phyloP scores from a whole-genome alignment of 1,140 invertebrate genomes.

The Bombus breviceps region DNA sequence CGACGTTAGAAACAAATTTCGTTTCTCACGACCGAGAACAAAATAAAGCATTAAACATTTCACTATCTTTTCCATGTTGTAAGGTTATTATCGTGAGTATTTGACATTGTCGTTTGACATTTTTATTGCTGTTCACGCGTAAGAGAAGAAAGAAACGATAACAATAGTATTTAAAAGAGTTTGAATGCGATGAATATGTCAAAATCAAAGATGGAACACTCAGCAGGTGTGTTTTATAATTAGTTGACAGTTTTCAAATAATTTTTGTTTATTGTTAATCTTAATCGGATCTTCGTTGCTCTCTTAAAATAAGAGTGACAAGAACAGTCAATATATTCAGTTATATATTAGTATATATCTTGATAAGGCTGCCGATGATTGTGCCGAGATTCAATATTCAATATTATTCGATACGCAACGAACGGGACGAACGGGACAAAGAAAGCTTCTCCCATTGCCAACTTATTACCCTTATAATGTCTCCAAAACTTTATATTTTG shows the following conservation, averaged over 20 bases:
- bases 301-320: background rate
- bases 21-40: background rate
- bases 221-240: background rate
- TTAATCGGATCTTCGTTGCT: background rate
- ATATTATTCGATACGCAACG: background rate
- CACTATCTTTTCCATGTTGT: too few relatives aligned
- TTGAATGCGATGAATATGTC: background rate
- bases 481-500: slow-evolving; percentile 27
- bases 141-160: background rate
- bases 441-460: slow-evolving; percentile 1
- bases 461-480: slow-evolving; percentile 20
- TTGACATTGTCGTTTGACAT: background rate
- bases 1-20: background rate
- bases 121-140: background rate
- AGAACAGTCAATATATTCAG: background rate
- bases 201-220: background rate
- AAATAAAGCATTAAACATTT: background rate
- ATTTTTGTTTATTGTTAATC: background rate
- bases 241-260: background rate
- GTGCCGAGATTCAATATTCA: slow-evolving; percentile 16
- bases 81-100: background rate
- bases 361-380: background rate
- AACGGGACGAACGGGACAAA: too few relatives aligned
- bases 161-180: background rate
- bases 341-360: background rate